Percentiles rank a stretch among this genome's conserved stretches.
Evolutionary conservation across 2,888 invertebrate genomes (phyloP).

Genomic region (Hydropsyche betteni): DNA sequence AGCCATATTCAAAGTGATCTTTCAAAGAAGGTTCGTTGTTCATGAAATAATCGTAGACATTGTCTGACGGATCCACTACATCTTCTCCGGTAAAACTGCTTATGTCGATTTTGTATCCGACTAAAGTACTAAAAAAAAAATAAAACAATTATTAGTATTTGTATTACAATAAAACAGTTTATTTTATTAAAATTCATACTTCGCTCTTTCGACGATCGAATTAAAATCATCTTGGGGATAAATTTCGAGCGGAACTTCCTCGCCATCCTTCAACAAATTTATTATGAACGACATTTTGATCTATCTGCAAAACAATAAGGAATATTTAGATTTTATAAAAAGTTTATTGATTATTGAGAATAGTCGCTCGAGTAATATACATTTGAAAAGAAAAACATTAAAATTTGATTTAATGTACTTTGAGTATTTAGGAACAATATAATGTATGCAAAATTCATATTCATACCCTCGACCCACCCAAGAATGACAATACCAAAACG

Average conservation of each 20-base stretch:
- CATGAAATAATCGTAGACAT: conserved; percentile 37
- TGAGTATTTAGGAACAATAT: too few species aligned
- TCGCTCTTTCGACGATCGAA: conserved; percentile 15
- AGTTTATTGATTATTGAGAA: too few species aligned
- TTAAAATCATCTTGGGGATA: conserved; percentile 27
- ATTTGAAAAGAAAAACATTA: too few species aligned
- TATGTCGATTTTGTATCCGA: conserved; percentile 31
- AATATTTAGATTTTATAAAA: neutral
- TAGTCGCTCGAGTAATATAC: too few species aligned
- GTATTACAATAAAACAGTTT: too few species aligned
- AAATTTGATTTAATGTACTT: too few species aligned
- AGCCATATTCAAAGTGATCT: neutral
- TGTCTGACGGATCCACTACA: neutral
- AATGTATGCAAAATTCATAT: too few species aligned
- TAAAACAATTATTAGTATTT: too few species aligned
- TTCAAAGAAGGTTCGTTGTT: neutral
- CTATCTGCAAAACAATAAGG: neutral
- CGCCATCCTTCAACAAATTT: conserved; percentile 21
- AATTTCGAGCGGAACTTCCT: conserved; percentile 31
- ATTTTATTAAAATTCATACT: conserved; percentile 7
- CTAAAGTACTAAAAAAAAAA: neutral
- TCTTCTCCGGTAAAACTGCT: conserved; percentile 30
- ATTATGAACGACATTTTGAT: conserved; percentile 32
- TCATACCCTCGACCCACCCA: too few species aligned
- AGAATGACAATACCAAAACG: too few species aligned